These are phyloP conservation scores for Mobula birostris DNA, from an alignment of 2,113 vertebrate genomes.

Conservation along the genomic window DNA sequence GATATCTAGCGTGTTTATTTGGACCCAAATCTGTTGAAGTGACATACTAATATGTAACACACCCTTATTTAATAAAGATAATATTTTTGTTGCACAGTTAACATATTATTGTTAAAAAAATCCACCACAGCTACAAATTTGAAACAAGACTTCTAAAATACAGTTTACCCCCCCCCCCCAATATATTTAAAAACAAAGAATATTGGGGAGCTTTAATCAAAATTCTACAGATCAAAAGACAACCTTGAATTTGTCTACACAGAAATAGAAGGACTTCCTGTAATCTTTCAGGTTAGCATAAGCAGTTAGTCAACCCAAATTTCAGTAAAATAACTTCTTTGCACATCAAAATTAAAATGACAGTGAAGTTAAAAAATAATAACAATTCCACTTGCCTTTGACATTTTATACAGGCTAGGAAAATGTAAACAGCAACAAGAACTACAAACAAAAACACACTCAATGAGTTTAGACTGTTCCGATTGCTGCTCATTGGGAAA, in stretches of 20 bases:
- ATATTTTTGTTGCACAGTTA: neutral
- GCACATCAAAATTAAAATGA: neutral
- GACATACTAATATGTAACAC: neutral
- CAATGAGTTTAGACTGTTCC: neutral
- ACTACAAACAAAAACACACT: neutral
- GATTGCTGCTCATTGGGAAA: neutral
- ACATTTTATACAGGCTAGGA: neutral
- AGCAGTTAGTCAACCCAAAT: neutral
- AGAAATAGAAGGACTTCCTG: neutral
- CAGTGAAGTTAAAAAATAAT: neutral
- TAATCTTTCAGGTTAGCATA: neutral
- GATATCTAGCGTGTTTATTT: neutral
- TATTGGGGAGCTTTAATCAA: neutral
- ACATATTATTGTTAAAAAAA: neutral
- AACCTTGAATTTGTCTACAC: neutral
- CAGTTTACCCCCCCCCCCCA: neutral
- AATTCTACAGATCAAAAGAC: neutral
- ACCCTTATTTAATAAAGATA: neutral
- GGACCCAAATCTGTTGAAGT: neutral
- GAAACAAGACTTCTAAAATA: neutral
- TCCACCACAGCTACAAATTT: neutral
- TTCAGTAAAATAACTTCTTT: neutral
- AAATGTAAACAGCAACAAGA: neutral
- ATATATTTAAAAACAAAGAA: neutral
- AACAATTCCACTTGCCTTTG: neutral